phyloP scores from a whole-genome alignment of 2,888 invertebrate species.

The Galerucella nymphaeae region DNA sequence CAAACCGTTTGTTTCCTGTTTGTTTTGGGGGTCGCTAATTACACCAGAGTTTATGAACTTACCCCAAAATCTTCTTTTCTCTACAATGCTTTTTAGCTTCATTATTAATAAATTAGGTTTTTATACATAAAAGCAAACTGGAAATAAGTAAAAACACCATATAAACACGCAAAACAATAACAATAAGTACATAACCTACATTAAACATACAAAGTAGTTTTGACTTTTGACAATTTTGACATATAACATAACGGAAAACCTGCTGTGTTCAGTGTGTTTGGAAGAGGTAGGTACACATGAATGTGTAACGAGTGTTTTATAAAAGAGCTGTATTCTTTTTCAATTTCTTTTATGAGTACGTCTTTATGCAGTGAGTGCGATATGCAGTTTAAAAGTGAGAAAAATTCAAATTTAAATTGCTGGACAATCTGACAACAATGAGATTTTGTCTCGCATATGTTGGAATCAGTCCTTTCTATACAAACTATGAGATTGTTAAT shows the following conservation, averaged over 20 bases:
- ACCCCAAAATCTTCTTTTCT: not conserved
- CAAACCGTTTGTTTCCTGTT: not conserved
- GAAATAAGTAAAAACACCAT: not conserved
- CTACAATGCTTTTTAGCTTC: not conserved
- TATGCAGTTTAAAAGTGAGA: too few species aligned
- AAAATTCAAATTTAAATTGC: too few species aligned
- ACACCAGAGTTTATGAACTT: not conserved
- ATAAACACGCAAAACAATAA: constrained; percentile 6
- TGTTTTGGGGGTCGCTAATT: not conserved
- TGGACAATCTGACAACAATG: too few species aligned
- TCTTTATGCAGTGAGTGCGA: too few species aligned
- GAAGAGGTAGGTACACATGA: not conserved
- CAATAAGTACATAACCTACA: constrained; percentile 18
- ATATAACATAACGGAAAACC: not conserved
- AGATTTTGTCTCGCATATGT: too few species aligned
- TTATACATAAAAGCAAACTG: not conserved
- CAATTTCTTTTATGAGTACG: too few species aligned
- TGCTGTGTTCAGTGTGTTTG: not conserved
- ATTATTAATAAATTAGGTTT: not conserved
- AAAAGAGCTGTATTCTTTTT: too few species aligned
- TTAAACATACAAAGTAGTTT: not conserved
- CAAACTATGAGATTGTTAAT: not conserved
- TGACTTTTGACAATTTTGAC: constrained; percentile 13
- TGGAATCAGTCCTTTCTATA: too few species aligned
- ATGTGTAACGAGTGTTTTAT: too few species aligned